Base-by-base conservation (phyloP, 2,797 vertebrate species). In the Hemibagrus guttatus region DNA sequence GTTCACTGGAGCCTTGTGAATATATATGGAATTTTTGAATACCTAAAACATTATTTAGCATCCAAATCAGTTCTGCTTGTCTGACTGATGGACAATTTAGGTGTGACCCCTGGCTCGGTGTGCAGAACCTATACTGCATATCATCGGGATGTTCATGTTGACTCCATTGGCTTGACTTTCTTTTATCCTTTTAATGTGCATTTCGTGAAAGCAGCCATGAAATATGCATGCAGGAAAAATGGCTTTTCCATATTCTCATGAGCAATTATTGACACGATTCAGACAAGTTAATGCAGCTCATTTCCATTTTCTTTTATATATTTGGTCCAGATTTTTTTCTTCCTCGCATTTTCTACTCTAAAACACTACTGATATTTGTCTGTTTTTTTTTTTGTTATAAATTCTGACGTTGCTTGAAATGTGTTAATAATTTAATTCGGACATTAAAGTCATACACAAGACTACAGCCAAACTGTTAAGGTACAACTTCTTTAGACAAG, bases 61-160 rank as follows among this genome's bases (percentile, higher is more conserved):
- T 99, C 97, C 97, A 97, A 98, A 98, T 99, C 98, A 97, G 98
- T 99, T 99, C 97, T 97, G 98, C 97, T 98, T 99, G 98, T 99
- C 98, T 99, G 97, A 96, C 97, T 99, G 98, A 99, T 99, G 97
- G 98, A 99, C 98, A 99, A 97, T 99, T 98, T 97, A 95, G 95
- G 94, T 96, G 95, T 97, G 96, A 97, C 97, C 97, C 94, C 91
- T 91, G 95, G 96, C 96, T 97, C 96, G 97, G 96, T 96, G 96
- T 96, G 95, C 96, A 96, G 97, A 97, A 98, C 98, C 98, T 98
- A 95, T 96, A 95, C 97, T 97, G 96, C 96, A 95, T 96, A 97
- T 97, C 96, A 97, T 97, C 97, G 97, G 96, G 96, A 95, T 95
- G 94, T 95, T 95, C 94, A 91, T 94, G 90, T 93, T 91, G 94